A percentile compares a stretch with the other conserved stretches of the same genome.
phyloP scores from a whole-genome alignment of 2,797 vertebrate species.

The Rhinichthys osculus region DNA sequence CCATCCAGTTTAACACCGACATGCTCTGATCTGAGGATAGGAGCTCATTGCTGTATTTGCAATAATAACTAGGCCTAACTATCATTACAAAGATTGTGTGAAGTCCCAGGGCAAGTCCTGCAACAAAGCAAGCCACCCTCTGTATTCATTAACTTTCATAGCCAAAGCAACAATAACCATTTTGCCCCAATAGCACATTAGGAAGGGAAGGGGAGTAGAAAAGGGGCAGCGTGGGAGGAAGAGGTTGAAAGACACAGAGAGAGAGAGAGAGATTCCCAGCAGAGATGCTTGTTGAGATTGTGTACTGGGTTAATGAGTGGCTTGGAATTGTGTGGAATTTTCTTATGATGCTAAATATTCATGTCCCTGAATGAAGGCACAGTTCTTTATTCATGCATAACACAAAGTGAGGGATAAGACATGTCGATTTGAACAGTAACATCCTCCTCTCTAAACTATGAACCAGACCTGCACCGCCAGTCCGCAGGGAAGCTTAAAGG shows the following conservation, averaged over 20 bases:
- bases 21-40: conserved; percentile 4
- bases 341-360: background rate
- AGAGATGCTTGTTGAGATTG: conserved; percentile 9
- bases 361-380: background rate
- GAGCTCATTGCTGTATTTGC: background rate
- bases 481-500: background rate
- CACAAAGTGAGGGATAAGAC: background rate
- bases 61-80: conserved; percentile 1
- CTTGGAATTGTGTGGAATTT: background rate
- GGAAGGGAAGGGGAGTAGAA: background rate
- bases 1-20: background rate
- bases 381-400: background rate
- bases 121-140: conserved; percentile 31
- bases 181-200: conserved; percentile 1
- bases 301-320: background rate
- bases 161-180: conserved; percentile 29
- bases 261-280: background rate
- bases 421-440: background rate
- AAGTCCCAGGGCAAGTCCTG: conserved; percentile 21
- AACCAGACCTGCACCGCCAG: background rate
- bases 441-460: background rate
- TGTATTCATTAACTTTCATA: conserved; percentile 36
- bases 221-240: conserved; percentile 9
- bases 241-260: background rate
- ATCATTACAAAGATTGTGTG: conserved; percentile 36